These are phyloP conservation scores for Melanaphis sacchari DNA, from an alignment of 1,140 invertebrate species.

Conservation along the genomic window DNA sequence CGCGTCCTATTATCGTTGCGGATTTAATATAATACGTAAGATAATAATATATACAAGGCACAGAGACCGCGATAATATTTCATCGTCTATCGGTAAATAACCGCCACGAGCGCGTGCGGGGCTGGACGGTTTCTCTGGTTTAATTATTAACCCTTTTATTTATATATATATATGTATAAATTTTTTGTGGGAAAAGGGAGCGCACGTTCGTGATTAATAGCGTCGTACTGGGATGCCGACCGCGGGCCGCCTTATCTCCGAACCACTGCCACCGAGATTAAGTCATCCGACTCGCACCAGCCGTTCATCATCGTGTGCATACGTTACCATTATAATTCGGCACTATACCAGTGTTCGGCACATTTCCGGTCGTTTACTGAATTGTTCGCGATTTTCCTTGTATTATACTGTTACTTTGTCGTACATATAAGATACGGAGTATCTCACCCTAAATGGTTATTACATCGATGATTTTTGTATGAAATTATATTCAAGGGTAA, in stretches of 20 bases:
- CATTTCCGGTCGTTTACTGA: background rate
- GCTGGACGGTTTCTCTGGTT: background rate
- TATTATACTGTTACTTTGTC: background rate
- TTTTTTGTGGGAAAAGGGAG: background rate
- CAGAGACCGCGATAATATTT: background rate
- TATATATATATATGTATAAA: background rate
- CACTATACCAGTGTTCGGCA: background rate
- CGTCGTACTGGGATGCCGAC: background rate
- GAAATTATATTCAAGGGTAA: no score
- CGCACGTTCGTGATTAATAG: conserved; percentile 23
- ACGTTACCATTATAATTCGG: background rate
- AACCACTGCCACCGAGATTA: background rate
- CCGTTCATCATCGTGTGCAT: conserved; percentile 6
- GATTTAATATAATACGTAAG: background rate
- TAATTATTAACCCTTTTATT: conserved; percentile 21
- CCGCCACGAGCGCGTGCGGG: background rate
- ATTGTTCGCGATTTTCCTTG: background rate
- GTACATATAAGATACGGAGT: background rate
- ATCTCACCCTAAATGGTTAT: no score
- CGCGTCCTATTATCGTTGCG: background rate
- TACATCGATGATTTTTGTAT: no score
- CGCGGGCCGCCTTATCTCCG: conserved; percentile 13
- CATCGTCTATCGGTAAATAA: background rate
- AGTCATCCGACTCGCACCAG: background rate
- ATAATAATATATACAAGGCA: background rate